Percentiles rank a stretch among this genome's conserved stretches.
Conservation (phyloP, 2,113 vertebrate species). For the Orycteropus afer region DNA sequence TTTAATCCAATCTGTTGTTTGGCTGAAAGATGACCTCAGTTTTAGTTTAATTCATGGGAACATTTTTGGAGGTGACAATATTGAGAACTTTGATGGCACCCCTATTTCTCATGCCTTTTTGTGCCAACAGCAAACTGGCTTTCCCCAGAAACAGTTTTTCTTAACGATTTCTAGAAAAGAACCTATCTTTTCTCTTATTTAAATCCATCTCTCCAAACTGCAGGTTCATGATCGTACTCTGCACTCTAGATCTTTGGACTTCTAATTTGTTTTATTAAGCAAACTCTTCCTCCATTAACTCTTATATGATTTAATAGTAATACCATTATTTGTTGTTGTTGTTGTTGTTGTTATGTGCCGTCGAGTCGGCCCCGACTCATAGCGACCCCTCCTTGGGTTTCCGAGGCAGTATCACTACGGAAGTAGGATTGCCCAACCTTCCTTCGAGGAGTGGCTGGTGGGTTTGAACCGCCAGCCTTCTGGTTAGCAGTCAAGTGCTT, state of each 20-base stretch:
- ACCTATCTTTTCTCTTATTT: not conserved
- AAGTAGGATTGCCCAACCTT: no score
- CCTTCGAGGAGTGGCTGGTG: no score
- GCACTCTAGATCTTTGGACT: not conserved
- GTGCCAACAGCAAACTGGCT: not conserved
- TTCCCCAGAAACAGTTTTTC: not conserved
- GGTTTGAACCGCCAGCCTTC: no score
- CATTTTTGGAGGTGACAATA: not conserved
- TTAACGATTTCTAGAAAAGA: not conserved
- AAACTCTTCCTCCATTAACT: not conserved
- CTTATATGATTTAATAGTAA: not conserved
- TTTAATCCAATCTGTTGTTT: no score
- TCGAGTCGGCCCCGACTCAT: no score
- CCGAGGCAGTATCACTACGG: no score
- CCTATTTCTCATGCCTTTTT: not conserved
- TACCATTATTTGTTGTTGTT: not conserved
- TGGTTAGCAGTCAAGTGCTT: no score
- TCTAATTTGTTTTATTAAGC: not conserved
- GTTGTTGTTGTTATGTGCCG: no score
- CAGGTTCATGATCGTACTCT: not conserved
- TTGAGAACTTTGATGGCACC: not conserved
- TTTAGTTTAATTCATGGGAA: no score
- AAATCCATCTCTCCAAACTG: not conserved
- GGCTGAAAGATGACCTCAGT: no score
- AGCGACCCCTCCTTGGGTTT: no score